Evolutionary conservation across 37 sponge, comb jelly and placozoan species (phyloP).

Genomic region (Petrosia ficiformis): DNA sequence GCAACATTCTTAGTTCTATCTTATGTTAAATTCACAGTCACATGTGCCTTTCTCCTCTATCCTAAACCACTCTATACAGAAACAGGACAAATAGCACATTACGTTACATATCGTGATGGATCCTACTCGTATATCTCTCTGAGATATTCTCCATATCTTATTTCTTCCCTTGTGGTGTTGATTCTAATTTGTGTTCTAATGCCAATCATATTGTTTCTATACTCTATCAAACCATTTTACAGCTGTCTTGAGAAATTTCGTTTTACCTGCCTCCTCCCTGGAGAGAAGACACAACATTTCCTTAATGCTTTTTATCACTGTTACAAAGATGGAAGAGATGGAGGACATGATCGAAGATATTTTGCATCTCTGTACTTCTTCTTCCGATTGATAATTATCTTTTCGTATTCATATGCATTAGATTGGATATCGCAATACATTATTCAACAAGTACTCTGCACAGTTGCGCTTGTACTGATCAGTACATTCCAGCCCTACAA

Average conservation of each 20-base stretch:
- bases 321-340: constrained; percentile 30
- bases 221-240: constrained; percentile 9
- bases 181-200: neutral
- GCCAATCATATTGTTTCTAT: neutral
- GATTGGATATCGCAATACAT: neutral
- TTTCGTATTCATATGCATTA: neutral
- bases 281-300: constrained; percentile 15
- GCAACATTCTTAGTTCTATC: constrained; percentile 28
- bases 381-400: neutral
- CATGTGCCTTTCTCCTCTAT: neutral
- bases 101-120: neutral
- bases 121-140: neutral
- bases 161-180: neutral
- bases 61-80: neutral
- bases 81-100: neutral
- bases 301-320: constrained; percentile 29
- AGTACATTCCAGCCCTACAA: constrained; percentile 16
- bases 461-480: constrained; percentile 7
- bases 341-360: constrained; percentile 11
- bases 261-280: neutral
- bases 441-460: constrained; percentile 12
- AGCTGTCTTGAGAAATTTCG: neutral
- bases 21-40: neutral
- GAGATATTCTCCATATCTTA: neutral
- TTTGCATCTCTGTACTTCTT: constrained; percentile 36